A percentile compares a stretch with the other conserved stretches of the same genome.
Conservation (phyloP, 2,113 vertebrate species). For the Triplophysa dalaica region DNA sequence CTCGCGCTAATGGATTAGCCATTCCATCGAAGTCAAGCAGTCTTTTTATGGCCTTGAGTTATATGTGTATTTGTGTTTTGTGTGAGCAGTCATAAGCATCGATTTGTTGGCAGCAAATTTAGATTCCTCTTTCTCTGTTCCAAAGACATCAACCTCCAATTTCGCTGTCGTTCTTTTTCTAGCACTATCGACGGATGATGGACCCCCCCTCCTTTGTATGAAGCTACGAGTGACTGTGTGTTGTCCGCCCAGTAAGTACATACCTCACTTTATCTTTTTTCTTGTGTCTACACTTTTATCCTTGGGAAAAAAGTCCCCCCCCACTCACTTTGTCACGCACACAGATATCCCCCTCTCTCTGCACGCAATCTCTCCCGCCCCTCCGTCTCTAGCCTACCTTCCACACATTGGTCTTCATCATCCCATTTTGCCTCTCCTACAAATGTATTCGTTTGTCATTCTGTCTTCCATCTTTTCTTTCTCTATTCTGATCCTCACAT, state of each 20-base stretch:
- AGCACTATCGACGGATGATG: conserved; percentile 75
- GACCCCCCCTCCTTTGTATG: conserved; percentile 75
- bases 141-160: conserved; percentile 11
- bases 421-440: background rate
- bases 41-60: conserved; percentile 40
- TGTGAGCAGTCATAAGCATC: conserved; percentile 18
- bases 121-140: conserved; percentile 23
- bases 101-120: conserved; percentile 31
- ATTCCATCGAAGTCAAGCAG: conserved; percentile 19
- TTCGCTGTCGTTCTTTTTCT: conserved; percentile 45
- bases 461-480: background rate
- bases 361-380: conserved; percentile 46
- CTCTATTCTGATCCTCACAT: background rate
- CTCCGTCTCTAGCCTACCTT: conserved; percentile 7
- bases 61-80: conserved; percentile 26
- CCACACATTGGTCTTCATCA: background rate
- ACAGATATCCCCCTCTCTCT: conserved; percentile 54
- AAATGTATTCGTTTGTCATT: conserved; percentile 1
- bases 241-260: conserved; percentile 73
- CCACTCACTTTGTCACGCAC: conserved; percentile 34
- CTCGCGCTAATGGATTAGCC: conserved; percentile 33
- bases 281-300: conserved; percentile 57
- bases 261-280: conserved; percentile 58
- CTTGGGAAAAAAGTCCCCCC: conserved; percentile 34
- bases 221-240: conserved; percentile 76